A percentile compares a stretch with the other conserved stretches of the same genome.
Evolutionary conservation across 1,140 invertebrate genomes (phyloP).

Genomic region (Diachasmimorpha longicaudata): DNA sequence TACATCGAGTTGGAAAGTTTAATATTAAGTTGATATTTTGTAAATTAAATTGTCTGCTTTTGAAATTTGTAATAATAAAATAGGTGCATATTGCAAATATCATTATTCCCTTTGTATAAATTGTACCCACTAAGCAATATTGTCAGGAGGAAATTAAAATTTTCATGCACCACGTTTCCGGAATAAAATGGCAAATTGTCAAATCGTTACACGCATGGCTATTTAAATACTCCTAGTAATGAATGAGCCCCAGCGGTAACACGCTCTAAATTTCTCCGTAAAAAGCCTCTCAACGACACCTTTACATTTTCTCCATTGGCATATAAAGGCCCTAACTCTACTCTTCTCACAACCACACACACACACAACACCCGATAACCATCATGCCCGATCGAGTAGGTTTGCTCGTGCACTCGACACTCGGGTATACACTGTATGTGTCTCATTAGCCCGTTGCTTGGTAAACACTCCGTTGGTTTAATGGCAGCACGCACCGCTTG

Average conservation of each 20-base stretch:
- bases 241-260: neutral
- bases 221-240: neutral
- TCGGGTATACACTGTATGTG: conserved; percentile 18
- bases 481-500: conserved; percentile 30
- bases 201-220: conserved; percentile 6
- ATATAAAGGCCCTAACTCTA: neutral
- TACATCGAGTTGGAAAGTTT: no score
- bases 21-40: no score
- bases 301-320: conserved; percentile 14
- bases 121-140: no score
- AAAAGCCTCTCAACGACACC: neutral
- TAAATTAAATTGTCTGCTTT: no score
- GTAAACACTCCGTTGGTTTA: conserved; percentile 40
- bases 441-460: conserved; percentile 47
- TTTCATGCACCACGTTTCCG: no score
- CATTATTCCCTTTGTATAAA: no score
- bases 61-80: no score
- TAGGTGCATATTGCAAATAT: no score
- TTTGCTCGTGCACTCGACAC: conserved; percentile 24
- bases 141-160: no score
- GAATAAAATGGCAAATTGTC: no score
- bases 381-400: conserved; percentile 3
- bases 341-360: no score
- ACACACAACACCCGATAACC: conserved; percentile 15
- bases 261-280: conserved; percentile 12